Conservation (phyloP, 1,140 invertebrate genomes). For the Agrilus planipennis region DNA sequence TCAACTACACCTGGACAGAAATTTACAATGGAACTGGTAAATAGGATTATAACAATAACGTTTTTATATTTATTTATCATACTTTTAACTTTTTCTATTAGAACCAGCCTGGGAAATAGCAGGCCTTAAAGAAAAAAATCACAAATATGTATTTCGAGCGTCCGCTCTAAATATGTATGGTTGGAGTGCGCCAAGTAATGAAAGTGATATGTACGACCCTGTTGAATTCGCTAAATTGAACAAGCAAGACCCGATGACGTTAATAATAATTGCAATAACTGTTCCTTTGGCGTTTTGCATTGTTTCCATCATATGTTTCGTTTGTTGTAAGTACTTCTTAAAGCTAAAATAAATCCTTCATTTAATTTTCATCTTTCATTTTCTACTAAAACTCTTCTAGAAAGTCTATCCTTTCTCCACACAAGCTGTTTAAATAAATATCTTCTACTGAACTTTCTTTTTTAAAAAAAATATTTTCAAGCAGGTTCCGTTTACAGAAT, state of each 20-base stretch:
- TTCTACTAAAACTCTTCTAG: too few species aligned
- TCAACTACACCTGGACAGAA: constrained; percentile 47
- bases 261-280: constrained; percentile 46
- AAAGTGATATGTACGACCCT: constrained; percentile 38
- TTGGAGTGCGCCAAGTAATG: constrained; percentile 58
- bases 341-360: too few species aligned
- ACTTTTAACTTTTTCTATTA: constrained; percentile 22
- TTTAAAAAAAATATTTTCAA: too few species aligned
- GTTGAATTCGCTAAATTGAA: constrained; percentile 43
- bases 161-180: constrained; percentile 69
- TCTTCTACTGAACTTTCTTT: too few species aligned
- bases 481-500: too few species aligned
- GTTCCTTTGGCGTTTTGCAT: constrained; percentile 37
- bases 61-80: constrained; percentile 3
- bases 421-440: too few species aligned
- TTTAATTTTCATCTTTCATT: too few species aligned
- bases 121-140: constrained; percentile 48
- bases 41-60: background rate
- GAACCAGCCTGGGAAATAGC: constrained; percentile 69
- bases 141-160: constrained; percentile 58
- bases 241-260: constrained; percentile 40
- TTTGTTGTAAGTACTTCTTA: too few species aligned
- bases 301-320: constrained; percentile 32
- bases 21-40: constrained; percentile 71
- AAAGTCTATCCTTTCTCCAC: too few species aligned